Base-by-base conservation (phyloP, 2,888 invertebrate species). In the Clitarchus hookeri region DNA sequence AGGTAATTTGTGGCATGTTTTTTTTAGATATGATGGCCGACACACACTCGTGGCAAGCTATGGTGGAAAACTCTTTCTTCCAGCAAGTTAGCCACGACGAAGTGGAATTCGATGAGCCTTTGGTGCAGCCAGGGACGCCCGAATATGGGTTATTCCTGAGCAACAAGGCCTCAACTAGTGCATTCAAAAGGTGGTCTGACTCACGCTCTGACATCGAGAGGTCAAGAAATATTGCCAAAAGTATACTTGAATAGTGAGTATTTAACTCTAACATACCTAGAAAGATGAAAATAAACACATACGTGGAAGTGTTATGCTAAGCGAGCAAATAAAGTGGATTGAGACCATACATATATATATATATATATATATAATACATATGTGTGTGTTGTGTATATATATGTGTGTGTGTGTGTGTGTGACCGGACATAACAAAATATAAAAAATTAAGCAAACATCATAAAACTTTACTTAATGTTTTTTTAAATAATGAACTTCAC, bases 41-140 rank as follows among this genome's bases (percentile, higher is more conserved):
- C 44, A 23, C 82, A n/a, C 82, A 26, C 27, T 13, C 82, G 82
- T 82, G 82, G 82, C 44, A 36, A 0, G 82, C 82, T 8, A 27
- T 82, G 27, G 6, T 36, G 44, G 82, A 82, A 23, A 44, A 82
- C 19, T 36, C 82, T 12, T n/a, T 16, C 27, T 9, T 82, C 0
- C 36, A 82, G 82, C 65, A 65, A n/a, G 65, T 65, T 8, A 23
- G 0, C 65, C 65, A n/a, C n/a, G 65, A 65, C 6, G 65, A 65
- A n/a, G n/a, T n/a, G 65, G 65, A 65, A 3, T 65, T n/a, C 23
- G 65, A 65, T n/a, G 65, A 65, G 82, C 16, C 16, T 11, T 13
- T 27, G 82, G 82, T 82, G 27, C 36, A 82, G 44, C 82, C 82
- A 8, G 82, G 82, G 8, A 82, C 82, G 27, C 82, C 82, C 16